These are phyloP conservation scores for Thermophis baileyi DNA, from an alignment of 2,113 vertebrate species.

Conservation along the genomic window DNA sequence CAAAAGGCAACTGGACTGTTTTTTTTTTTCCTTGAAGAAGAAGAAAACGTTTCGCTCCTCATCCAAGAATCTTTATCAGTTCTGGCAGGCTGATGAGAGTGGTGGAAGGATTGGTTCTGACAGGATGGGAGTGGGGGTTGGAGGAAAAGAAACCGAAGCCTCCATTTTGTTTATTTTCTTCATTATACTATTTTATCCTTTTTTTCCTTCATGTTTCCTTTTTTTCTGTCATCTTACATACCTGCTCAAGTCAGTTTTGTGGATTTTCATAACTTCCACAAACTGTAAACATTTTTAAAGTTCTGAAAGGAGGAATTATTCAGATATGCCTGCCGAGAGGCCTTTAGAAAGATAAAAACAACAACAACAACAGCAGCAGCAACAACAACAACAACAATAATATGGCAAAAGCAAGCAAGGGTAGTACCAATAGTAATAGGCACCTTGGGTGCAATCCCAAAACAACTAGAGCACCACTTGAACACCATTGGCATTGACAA, in stretches of 20 bases:
- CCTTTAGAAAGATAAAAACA: not conserved
- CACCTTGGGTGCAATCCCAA: no score
- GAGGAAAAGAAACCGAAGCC: not conserved
- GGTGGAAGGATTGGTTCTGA: not conserved
- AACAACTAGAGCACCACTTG: no score
- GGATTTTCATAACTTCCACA: not conserved
- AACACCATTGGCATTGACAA: no score
- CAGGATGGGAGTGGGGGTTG: not conserved
- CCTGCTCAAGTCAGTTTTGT: not conserved
- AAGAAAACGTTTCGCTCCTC: not conserved
- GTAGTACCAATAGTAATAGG: no score
- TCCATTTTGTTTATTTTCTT: not conserved
- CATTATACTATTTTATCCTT: not conserved
- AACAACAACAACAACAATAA: no score
- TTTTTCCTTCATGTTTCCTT: not conserved
- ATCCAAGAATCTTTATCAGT: not conserved
- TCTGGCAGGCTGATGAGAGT: not conserved
- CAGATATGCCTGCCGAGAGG: not conserved
- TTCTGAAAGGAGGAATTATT: not conserved
- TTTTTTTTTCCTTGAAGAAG: not conserved
- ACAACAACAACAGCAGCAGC: no score
- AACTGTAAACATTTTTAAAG: not conserved
- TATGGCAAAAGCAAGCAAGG: no score
- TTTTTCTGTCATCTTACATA: not conserved
- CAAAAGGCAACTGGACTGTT: not conserved